Percentiles rank a stretch among this genome's conserved stretches.
phyloP scores from a whole-genome alignment of 2,797 vertebrate species.

The Pteronotus mesoamericanus region DNA sequence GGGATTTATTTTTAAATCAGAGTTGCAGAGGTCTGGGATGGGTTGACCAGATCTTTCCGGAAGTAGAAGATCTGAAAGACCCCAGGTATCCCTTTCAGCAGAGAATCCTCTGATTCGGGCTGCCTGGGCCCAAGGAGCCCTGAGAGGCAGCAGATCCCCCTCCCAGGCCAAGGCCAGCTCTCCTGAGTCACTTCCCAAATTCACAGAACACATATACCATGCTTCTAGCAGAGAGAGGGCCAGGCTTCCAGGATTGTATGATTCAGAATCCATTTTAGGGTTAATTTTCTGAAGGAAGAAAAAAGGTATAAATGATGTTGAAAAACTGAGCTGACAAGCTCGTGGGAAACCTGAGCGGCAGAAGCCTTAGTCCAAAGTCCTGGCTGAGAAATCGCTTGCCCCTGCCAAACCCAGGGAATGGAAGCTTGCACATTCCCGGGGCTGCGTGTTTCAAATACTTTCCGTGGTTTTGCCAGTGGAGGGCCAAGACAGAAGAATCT shows the following conservation, averaged over 20 bases:
- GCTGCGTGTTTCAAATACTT: slow-evolving; percentile 75
- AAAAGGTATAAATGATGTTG: background rate
- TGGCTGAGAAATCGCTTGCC: slow-evolving; percentile 55
- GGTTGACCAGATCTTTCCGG: background rate
- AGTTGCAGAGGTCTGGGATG: background rate
- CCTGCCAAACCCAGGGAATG: slow-evolving; percentile 66
- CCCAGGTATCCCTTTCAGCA: background rate
- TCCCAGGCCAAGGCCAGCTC: background rate
- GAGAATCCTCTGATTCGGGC: background rate
- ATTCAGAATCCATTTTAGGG: background rate
- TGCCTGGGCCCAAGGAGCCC: background rate
- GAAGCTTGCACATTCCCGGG: slow-evolving; percentile 71
- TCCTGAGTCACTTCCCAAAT: background rate
- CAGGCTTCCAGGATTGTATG: background rate
- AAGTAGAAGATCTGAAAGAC: background rate
- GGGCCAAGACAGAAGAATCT: slow-evolving; percentile 51
- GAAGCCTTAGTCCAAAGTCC: slow-evolving; percentile 42
- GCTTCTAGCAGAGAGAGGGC: background rate
- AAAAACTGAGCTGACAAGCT: slow-evolving; percentile 10
- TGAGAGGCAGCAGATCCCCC: background rate
- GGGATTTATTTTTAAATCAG: background rate
- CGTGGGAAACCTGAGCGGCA: slow-evolving; percentile 61
- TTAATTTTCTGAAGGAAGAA: background rate
- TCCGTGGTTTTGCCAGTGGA: slow-evolving; percentile 49
- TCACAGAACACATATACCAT: too few relatives aligned